A percentile compares a stretch with the other conserved stretches of the same genome.
Conservation (phyloP, 2,888 invertebrate genomes). For the Neuroscelio doddi region DNA sequence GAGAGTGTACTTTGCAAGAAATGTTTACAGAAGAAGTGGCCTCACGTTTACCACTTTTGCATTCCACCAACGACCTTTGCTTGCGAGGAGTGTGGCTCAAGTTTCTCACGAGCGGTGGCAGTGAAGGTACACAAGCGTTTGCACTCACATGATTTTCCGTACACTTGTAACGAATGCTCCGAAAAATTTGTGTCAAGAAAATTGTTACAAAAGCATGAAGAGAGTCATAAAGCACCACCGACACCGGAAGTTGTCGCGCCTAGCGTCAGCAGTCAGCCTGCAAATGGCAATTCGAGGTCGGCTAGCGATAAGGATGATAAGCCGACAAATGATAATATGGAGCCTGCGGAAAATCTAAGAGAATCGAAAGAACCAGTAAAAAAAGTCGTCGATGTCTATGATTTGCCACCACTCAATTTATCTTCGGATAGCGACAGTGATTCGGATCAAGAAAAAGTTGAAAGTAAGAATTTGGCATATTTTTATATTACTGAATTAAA, state of each 20-base stretch:
- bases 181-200: constrained; percentile 89
- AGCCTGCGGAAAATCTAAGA: constrained; percentile 46
- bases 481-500: no score
- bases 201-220: constrained; percentile 81
- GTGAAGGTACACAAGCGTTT: constrained; percentile 89
- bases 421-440: constrained; percentile 88
- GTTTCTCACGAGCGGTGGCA: constrained; percentile 83
- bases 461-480: constrained; percentile 38
- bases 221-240: constrained; percentile 75
- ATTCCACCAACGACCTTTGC: constrained; percentile 84
- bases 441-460: constrained; percentile 71
- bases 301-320: constrained; percentile 30
- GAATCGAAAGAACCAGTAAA: constrained; percentile 67
- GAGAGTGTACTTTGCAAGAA: constrained; percentile 81
- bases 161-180: constrained; percentile 82
- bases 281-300: constrained; percentile 27
- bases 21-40: constrained; percentile 93
- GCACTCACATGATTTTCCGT: constrained; percentile 82
- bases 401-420: constrained; percentile 86
- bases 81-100: constrained; percentile 87
- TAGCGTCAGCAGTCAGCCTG: constrained; percentile 6
- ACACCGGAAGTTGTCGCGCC: constrained; percentile 17
- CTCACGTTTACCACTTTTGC: constrained; percentile 93
- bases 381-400: constrained; percentile 77
- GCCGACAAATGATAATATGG: constrained; percentile 20